Base-by-base conservation (phyloP, 2,113 vertebrate genomes). In the Megaleporinus macrocephalus region DNA sequence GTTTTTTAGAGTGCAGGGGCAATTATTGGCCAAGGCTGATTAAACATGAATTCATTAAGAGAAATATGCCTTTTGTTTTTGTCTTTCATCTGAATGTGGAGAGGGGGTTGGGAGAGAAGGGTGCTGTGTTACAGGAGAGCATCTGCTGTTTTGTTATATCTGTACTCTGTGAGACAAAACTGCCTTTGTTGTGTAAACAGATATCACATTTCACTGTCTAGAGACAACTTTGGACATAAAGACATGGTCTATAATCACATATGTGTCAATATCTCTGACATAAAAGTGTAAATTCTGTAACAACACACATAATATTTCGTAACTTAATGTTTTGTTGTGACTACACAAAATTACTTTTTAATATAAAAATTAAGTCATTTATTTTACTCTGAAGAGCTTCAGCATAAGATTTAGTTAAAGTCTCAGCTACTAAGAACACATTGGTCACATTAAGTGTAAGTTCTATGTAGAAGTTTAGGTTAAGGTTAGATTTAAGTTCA, bases 11-110 rank as follows among this genome's bases (percentile, higher is more conserved):
- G 80, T 78, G 74, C 79, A 68, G 29, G 83, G 65, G 85, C 84
- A 86, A 89, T 87, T 86, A 85, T 84, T 83, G 78, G 81, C 84
- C 80, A 69, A 78, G 84, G 80, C 86, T 86, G 87, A 88, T 88
- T 88, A 88, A 83, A 83, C 65, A 53, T 53, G 74, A 84, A 86
- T 87, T 87, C 87, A 87, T 87, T 89, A 86, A 44, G 76, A 83
- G 69, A 84, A 86, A 79, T 78, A 51, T 74, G 73, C 70, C 33
- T 47, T 83, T 84, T 68, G 53, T 81, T 72, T 77, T 49, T 76
- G 61, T 53, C 76, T 83, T 87, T 85, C 69, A 81, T 78, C 62
- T 76, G 66, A 73, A 55, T 71, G 66, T 24, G 24, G 15, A 5
- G 66, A 24, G 62, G 63, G 76, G 20, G 65, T 55, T 73, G 49